A percentile compares a stretch with the other conserved stretches of the same genome.
Conservation (phyloP, 2,113 vertebrate species). For the Balaeniceps rex region DNA sequence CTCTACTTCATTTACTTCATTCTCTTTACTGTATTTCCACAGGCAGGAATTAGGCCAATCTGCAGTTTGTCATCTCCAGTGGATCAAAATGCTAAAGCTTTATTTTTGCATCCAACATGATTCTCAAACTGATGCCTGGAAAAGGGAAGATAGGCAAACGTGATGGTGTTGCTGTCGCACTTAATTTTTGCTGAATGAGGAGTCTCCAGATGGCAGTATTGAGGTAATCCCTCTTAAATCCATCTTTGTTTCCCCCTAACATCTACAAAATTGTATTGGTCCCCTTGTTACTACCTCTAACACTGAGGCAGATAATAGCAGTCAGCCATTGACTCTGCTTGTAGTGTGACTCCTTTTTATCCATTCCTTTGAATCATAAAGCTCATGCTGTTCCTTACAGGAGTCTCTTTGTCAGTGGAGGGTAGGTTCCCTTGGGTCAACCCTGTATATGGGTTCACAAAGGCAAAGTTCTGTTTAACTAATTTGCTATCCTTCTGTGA, state of each 20-base stretch:
- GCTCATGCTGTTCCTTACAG: neutral
- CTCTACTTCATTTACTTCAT: neutral
- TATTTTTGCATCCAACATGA: neutral
- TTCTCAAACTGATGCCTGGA: neutral
- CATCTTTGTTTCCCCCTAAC: neutral
- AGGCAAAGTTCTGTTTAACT: neutral
- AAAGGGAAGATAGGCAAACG: neutral
- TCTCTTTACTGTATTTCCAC: neutral
- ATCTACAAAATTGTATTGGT: neutral
- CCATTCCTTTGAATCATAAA: neutral
- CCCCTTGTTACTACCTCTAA: neutral
- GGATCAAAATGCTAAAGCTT: neutral
- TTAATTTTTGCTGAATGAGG: neutral
- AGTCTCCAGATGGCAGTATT: neutral
- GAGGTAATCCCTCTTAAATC: neutral
- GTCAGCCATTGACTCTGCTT: neutral
- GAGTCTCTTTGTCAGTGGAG: neutral
- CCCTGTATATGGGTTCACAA: neutral
- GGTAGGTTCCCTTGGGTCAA: neutral
- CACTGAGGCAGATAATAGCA: neutral
- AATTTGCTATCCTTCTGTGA: neutral
- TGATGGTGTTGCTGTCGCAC: accelerated
- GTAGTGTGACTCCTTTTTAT: neutral
- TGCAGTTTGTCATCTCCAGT: neutral
- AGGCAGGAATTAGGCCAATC: neutral